Evolutionary conservation across 2,113 vertebrate genomes (phyloP).

Genomic region (Climacteris rufus): DNA sequence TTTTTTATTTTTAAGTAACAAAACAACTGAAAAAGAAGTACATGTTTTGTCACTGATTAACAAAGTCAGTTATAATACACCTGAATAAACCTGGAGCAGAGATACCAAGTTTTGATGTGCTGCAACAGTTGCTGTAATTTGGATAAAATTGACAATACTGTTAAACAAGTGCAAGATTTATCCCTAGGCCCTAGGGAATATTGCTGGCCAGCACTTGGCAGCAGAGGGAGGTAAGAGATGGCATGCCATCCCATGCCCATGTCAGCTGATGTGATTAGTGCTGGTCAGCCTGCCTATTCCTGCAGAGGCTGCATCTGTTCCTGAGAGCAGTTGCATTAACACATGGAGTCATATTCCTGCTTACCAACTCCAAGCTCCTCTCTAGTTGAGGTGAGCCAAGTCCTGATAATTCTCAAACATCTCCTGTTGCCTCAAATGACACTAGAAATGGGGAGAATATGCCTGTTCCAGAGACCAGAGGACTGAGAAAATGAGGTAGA

Average conservation of each 20-base stretch:
- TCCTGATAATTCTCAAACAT: background rate
- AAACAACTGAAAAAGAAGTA: background rate
- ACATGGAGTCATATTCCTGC: background rate
- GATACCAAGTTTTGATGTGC: background rate
- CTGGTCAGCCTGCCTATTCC: slow-evolving; percentile 10
- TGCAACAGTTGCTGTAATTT: background rate
- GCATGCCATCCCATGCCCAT: background rate
- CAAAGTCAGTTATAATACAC: background rate
- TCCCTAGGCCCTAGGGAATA: background rate
- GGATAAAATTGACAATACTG: background rate
- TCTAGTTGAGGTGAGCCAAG: background rate
- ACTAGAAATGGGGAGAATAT: background rate
- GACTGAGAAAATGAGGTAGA: background rate
- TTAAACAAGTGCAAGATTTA: background rate
- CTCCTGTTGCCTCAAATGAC: background rate
- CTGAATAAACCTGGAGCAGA: background rate
- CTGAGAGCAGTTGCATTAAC: background rate
- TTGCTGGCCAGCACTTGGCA: background rate
- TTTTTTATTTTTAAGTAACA: background rate
- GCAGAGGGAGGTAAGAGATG: background rate
- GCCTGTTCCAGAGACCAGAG: background rate
- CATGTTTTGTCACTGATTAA: background rate
- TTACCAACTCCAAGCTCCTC: background rate
- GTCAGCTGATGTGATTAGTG: slow-evolving; percentile 25
- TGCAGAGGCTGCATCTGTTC: slow-evolving; percentile 43